Base-by-base conservation (phyloP, 1,140 invertebrate genomes). In the Pachyrhynchus sulphureomaculatus region DNA sequence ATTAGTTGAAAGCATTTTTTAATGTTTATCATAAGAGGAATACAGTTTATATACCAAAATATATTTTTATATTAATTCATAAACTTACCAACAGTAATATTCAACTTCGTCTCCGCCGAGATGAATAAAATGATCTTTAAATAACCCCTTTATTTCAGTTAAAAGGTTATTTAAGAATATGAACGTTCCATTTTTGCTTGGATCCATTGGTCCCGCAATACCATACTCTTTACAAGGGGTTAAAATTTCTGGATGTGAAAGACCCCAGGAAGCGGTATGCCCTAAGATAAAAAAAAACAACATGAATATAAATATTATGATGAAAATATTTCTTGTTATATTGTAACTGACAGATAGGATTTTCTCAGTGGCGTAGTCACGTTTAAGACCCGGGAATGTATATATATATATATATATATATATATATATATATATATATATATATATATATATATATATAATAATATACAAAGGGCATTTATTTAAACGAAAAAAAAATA, bases 91-190 rank as follows among this genome's bases (percentile, higher is more conserved):
- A 72, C 95, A 98, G 41, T 82, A 77, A 68, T 90, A 88, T 21
- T 81, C 82, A 1, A 97, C 93, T 81, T 98, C 95, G 76, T 98
- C 95, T 0, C 93, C 94, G n/a, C 95, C 95, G 0, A 95, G 72
- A 78, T 95, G 93, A 18, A 95, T 68, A 73, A 88, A 93, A 63
- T 83, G 76, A 66, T 95, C 93, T 0, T 83, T 84, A 72, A 96
- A 94, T 21, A 85, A 71, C 0, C 76, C 45, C 10, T 80, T 76
- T 2, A 92, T 79, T 78, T 95, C 92, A 1, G 72, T 68, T 59
- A 93, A 85, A 6, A 96, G 79, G 3, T 81, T 77, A 15, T 77
- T 67, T 15, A 95, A 62, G 66, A 93, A 87, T 5, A 77, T 72
- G 73, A 88, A 95, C 1, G 85, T 84, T 1, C 67, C 58, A 2